Evolutionary conservation across 1,140 invertebrate genomes (phyloP), one percentile per base, ranked within the genome.

Genomic region (Musca vetustissima): DNA sequence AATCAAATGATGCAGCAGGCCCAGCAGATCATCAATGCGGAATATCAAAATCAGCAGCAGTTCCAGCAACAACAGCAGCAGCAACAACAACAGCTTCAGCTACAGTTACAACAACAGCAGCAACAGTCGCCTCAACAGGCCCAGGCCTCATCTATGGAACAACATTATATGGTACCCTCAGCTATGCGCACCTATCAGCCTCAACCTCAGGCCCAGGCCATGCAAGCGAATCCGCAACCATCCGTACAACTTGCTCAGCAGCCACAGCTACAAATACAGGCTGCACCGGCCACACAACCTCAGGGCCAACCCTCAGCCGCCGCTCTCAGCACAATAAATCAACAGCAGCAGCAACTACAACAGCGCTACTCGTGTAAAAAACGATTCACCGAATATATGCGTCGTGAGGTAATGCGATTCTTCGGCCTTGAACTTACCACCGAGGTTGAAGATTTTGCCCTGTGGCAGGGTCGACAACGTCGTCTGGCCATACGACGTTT

Each of bases 341-440:
- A 47, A 11, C n/a, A n/a, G n/a, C n/a, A n/a, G n/a, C 52, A 67
- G 11, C 69, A 72, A 15, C 59, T 71, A 15, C 67, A 50, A 7
- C 73, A 74, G 65, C 72, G 75, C 0, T 72, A 76, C 61, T 82
- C 80, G 0, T 78, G 76, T 19, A 82, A 82, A 64, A 80, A 82
- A 22, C 78, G 80, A 14, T 69, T 82, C 0, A 84, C 81, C 21
- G 84, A 87, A 71, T 91, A 89, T 76, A 86, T 92, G 71, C 88
- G 86, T 71, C 84, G 86, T 32, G 89, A 91, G 75, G 89, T 90
- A 11, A 87, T 89, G 0, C 87, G 86, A 49, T 92, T 92, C 79
- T 92, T 92, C 74, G 91, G 91, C 7, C 88, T 92, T 11, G 87
- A 91, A 72, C 85, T 88, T 53, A 85, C 87, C 68, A 87, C 86